Conservation (phyloP, 2,113 vertebrate species). For the Ascaphus truei region DNA sequence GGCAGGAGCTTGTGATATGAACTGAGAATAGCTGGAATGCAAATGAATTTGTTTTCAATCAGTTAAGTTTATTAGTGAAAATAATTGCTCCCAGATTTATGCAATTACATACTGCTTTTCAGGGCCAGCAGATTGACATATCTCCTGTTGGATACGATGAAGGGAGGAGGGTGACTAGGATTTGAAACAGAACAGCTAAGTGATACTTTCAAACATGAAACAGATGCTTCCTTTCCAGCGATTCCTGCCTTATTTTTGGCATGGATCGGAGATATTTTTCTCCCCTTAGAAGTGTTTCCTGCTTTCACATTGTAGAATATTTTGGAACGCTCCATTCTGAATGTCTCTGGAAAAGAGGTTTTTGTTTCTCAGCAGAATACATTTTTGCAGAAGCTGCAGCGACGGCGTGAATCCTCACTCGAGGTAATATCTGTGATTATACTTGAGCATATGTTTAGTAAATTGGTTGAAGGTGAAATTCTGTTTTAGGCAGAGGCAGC, state of each 20-base stretch:
- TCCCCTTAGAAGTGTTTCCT: slow-evolving; percentile 28
- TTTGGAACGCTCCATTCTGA: slow-evolving; percentile 38
- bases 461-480: too few relatives aligned
- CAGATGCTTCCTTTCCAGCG: slow-evolving; percentile 50
- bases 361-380: not conserved
- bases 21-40: not conserved
- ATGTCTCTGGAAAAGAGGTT: not conserved
- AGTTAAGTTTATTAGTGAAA: slow-evolving; percentile 43
- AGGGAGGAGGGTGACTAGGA: slow-evolving; percentile 23
- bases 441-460: too few relatives aligned
- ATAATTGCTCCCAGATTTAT: slow-evolving; percentile 48
- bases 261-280: slow-evolving; percentile 32
- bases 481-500: too few relatives aligned
- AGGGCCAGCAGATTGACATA: slow-evolving; percentile 37
- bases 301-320: slow-evolving; percentile 17
- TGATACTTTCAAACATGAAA: slow-evolving; percentile 41
- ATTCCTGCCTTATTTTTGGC: slow-evolving; percentile 40
- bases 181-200: slow-evolving; percentile 40
- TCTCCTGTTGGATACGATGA: slow-evolving; percentile 36
- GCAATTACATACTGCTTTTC: slow-evolving; percentile 42
- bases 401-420: not conserved
- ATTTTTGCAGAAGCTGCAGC: not conserved
- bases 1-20: not conserved
- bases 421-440: too few relatives aligned
- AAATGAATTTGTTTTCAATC: slow-evolving; percentile 51